Percentiles rank a stretch among this genome's conserved stretches.
phyloP scores from a whole-genome alignment of 2,797 vertebrate genomes.

The Diplodus puntazzo region DNA sequence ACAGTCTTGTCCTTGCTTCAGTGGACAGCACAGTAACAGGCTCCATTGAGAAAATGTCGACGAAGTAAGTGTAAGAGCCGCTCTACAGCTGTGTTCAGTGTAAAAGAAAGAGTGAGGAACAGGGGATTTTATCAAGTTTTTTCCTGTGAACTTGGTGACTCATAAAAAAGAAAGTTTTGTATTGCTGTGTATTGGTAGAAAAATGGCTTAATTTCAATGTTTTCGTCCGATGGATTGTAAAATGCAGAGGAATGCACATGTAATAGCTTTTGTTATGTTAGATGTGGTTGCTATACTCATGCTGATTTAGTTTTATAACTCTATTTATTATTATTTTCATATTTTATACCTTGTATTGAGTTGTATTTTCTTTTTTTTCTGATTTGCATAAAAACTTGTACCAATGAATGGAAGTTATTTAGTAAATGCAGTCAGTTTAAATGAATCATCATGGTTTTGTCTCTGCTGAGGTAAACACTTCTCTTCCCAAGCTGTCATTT shows the following conservation, averaged over 20 bases:
- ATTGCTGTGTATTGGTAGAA: neutral
- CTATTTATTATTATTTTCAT: neutral
- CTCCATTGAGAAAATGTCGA: slow-evolving; percentile 33
- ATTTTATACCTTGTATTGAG: neutral
- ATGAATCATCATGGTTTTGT: neutral
- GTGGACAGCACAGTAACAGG: slow-evolving; percentile 48
- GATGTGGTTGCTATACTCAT: neutral
- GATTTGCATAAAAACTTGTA: neutral
- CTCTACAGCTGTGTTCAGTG: slow-evolving; percentile 35
- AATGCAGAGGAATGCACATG: too few species aligned
- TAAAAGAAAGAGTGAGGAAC: neutral
- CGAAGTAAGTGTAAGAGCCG: slow-evolving; percentile 30
- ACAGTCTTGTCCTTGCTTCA: slow-evolving; percentile 54
- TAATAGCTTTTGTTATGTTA: neutral
- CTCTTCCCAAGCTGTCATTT: neutral
- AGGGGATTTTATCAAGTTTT: neutral
- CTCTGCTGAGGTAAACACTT: neutral
- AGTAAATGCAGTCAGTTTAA: neutral
- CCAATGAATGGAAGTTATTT: neutral
- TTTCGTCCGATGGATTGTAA: too few species aligned
- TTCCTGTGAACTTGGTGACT: neutral
- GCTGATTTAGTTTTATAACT: neutral
- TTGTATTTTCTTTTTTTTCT: neutral
- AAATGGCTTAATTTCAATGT: neutral
- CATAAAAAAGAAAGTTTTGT: neutral